A percentile compares a stretch with the other conserved stretches of the same genome.
phyloP scores from a whole-genome alignment of 2,113 vertebrate genomes.

The Ibidorhyncha struthersii region DNA sequence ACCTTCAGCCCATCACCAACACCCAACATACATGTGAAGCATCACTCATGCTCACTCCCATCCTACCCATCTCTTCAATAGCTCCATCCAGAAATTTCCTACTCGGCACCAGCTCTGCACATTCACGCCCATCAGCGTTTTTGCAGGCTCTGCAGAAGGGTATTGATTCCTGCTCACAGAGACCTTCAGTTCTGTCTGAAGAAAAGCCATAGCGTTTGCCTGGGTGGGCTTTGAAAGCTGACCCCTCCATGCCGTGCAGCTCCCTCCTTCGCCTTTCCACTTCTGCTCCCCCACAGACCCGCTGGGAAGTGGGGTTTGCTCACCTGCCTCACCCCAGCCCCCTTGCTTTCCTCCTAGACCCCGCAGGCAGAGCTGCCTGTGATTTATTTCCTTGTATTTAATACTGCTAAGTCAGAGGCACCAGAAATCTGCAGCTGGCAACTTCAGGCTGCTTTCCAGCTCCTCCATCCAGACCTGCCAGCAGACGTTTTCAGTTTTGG shows the following conservation, averaged over 20 bases:
- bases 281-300: not conserved
- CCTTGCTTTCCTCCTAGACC: not conserved
- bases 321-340: rapidly evolving
- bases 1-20: not conserved
- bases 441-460: conserved; percentile 48
- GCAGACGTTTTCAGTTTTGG: conserved; percentile 57
- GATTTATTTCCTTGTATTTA: not conserved
- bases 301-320: not conserved
- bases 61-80: not conserved
- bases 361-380: not conserved
- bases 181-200: not conserved
- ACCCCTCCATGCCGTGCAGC: not conserved
- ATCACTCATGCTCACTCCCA: rapidly evolving
- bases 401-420: conserved; percentile 24
- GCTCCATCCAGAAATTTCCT: not conserved
- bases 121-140: rapidly evolving
- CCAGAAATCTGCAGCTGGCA: conserved; percentile 47
- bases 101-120: not conserved
- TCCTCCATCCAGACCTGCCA: conserved; percentile 28
- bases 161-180: not conserved
- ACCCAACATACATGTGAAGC: rapidly evolving
- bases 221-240: not conserved
- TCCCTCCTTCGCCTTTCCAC: not conserved
- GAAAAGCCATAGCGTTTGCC: not conserved
- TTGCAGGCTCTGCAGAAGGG: not conserved